phyloP scores from a whole-genome alignment of 1,140 invertebrate genomes.

The Scaptomyza montana region DNA sequence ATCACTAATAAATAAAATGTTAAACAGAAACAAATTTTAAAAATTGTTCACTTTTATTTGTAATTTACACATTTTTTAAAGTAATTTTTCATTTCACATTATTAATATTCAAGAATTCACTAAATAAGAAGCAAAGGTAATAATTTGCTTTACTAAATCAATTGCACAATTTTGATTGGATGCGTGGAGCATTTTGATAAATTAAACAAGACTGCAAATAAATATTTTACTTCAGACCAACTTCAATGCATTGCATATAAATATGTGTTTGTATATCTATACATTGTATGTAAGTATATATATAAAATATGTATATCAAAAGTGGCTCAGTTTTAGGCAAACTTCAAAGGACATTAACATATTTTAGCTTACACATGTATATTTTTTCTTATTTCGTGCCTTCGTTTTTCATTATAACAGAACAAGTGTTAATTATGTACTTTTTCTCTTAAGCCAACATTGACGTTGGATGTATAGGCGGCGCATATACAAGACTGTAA shows the following conservation, averaged over 20 bases:
- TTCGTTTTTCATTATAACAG: conserved; percentile 52
- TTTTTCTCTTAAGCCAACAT: conserved; percentile 70
- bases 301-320: conserved; percentile 65
- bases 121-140: conserved; percentile 67
- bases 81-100: conserved; percentile 63
- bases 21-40: conserved; percentile 5
- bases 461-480: conserved; percentile 39
- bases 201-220: conserved; percentile 66
- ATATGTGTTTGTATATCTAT: conserved; percentile 42
- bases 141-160: conserved; percentile 57
- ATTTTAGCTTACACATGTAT: conserved; percentile 65
- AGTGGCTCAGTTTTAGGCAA: conserved; percentile 48
- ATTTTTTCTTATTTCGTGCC: conserved; percentile 49
- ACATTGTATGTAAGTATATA: conserved; percentile 34
- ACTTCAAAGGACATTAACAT: conserved; percentile 49
- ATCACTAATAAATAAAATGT: too few relatives aligned
- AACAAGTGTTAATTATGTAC: conserved; percentile 61
- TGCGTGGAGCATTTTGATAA: conserved; percentile 48
- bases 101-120: conserved; percentile 70
- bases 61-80: conserved; percentile 38
- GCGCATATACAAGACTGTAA: conserved; percentile 36
- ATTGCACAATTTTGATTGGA: conserved; percentile 65
- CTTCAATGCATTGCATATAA: conserved; percentile 45
- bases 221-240: conserved; percentile 48
- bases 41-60: conserved; percentile 68